phyloP scores from a whole-genome alignment of 1,140 invertebrate genomes.

The Papilio glaucus region DNA sequence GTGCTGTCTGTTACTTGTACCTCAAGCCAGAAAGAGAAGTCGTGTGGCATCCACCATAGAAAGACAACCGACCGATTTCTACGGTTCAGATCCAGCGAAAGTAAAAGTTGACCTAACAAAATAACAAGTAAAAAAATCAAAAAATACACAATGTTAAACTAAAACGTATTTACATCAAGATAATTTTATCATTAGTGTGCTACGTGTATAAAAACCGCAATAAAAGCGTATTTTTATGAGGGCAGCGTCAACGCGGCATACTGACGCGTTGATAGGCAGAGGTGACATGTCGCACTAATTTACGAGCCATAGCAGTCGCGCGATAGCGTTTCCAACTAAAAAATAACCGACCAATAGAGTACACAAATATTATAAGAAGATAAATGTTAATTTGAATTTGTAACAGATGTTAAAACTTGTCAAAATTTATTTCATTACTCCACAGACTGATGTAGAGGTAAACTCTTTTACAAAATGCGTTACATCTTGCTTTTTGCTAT shows the following conservation, averaged over 20 bases:
- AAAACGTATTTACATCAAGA: neutral
- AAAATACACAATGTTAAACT: neutral
- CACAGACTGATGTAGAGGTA: neutral
- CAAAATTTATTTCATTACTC: neutral
- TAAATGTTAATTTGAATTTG: conserved; percentile 19
- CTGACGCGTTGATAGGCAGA: conserved; percentile 63
- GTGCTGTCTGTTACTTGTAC: too few species aligned
- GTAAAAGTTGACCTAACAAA: neutral
- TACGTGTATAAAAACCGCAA: conserved; percentile 49
- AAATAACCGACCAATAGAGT: conserved; percentile 52
- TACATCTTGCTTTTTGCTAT: neutral
- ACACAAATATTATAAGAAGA: conserved; percentile 18
- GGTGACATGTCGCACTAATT: conserved; percentile 67
- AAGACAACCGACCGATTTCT: too few species aligned
- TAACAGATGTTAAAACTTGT: conserved; percentile 14
- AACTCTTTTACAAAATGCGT: neutral
- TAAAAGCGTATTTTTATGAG: conserved; percentile 67
- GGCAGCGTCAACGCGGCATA: conserved; percentile 54
- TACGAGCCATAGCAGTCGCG: conserved; percentile 55
- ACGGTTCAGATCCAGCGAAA: neutral
- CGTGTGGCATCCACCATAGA: neutral
- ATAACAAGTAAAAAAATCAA: neutral
- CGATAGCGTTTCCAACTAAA: conserved; percentile 74
- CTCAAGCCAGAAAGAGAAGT: neutral
- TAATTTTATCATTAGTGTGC: neutral